phyloP scores from a whole-genome alignment of 2,113 vertebrate species.

The Globicephala melas region DNA sequence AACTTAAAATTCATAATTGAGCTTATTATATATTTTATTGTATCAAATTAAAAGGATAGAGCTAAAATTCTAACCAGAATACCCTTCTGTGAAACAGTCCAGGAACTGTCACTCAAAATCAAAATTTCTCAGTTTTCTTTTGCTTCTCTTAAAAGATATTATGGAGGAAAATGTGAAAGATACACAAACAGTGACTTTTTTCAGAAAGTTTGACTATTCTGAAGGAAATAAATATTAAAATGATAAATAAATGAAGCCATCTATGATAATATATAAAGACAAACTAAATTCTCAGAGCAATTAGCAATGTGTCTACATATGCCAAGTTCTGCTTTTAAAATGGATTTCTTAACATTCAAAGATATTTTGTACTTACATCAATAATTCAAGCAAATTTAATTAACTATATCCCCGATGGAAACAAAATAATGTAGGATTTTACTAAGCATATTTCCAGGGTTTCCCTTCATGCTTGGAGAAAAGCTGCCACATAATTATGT shows the following conservation, averaged over 20 bases:
- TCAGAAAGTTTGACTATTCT: background rate
- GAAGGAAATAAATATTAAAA: slow-evolving; percentile 8
- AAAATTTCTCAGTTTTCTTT: background rate
- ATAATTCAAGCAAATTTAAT: slow-evolving; percentile 31
- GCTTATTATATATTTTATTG: background rate
- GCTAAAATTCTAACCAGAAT: background rate
- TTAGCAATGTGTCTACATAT: background rate
- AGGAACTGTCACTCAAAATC: background rate
- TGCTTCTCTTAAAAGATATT: background rate
- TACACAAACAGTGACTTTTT: background rate
- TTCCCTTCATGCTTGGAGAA: background rate
- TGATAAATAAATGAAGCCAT: background rate
- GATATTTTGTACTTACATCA: background rate
- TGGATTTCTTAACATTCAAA: background rate
- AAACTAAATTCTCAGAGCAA: slow-evolving; percentile 16
- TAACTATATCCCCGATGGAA: background rate
- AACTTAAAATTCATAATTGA: background rate
- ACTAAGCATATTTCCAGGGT: background rate
- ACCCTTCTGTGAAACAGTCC: background rate
- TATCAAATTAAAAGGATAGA: background rate
- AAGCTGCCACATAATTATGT: background rate
- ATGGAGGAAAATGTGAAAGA: background rate
- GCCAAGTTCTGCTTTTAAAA: background rate
- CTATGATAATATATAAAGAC: background rate
- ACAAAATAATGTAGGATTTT: background rate